Evolutionary conservation across 1,140 invertebrate species (phyloP), one percentile per base, ranked within the genome.

Genomic region (Apolygus lucorum): DNA sequence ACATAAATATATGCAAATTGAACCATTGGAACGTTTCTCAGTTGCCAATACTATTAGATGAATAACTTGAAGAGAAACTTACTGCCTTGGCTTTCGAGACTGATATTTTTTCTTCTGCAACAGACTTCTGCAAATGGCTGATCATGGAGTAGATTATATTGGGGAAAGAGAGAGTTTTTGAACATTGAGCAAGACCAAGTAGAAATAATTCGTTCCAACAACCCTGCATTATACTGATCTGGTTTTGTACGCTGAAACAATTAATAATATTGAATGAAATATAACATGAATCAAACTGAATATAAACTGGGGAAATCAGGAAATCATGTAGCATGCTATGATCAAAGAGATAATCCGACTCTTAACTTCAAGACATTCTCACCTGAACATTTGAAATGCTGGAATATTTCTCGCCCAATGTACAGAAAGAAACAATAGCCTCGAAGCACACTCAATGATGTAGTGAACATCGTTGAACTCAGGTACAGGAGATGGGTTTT

Each of bases 161-260:
- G 28, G 87, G 82, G 62, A 95, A 81, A 34, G 90, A 91, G 76
- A 96, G 81, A 62, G 87, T 85, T 27, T 90, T 84, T 14, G 91
- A 86, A 78, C 91, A 95, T 78, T 98, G 94, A 1, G 93, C 89
- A 68, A 99, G 82, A 4, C 95, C 95, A 21, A 99, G 81, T 1
- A 90, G 88, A 79, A 99, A 95, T 68, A 99, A 78, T 77, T 98
- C 93, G 76, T 92, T 87, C 96, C 96, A 99, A 75, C 88, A 92
- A 71, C 87, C 87, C 75, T 90, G 87, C 34, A 98, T 82, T 49
- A 98, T 78, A 2, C 85, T 84, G 69, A 90, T 88, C 81, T 97
- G 93, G 63, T 89, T 84, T 69, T 95, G 91, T 68, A 87, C 84
- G 71, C 94, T 96, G 81, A 72, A 81, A 73, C 92, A 71, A 68